A percentile compares a stretch with the other conserved stretches of the same genome.
Conservation (phyloP, 2,113 vertebrate species). For the Puma concolor region DNA sequence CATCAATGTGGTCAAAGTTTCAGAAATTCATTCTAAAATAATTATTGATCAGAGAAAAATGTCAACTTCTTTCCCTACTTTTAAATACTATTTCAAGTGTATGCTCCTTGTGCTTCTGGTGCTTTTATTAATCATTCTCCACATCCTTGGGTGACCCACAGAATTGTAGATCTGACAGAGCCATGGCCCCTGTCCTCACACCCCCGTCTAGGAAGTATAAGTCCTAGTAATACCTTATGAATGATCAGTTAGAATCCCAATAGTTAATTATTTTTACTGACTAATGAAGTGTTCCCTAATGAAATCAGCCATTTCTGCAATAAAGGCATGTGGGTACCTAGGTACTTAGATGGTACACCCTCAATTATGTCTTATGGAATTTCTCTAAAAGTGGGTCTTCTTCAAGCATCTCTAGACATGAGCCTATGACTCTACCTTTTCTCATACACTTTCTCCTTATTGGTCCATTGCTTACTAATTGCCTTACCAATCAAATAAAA, state of each 20-base stretch:
- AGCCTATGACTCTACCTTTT: neutral
- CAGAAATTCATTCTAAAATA: neutral
- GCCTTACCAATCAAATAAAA: neutral
- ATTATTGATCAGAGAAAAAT: neutral
- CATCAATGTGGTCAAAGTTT: neutral
- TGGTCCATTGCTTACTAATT: neutral
- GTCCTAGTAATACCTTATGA: neutral
- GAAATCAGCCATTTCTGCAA: neutral
- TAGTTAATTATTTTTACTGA: neutral
- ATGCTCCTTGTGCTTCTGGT: neutral
- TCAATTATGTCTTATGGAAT: neutral
- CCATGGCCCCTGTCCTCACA: too few species aligned
- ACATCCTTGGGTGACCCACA: neutral
- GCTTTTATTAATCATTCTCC: neutral
- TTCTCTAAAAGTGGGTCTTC: neutral
- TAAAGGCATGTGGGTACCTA: neutral
- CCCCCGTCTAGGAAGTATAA: neutral
- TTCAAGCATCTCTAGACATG: neutral
- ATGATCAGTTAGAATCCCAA: neutral
- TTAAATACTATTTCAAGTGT: neutral
- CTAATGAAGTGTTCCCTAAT: neutral
- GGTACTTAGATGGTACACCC: neutral
- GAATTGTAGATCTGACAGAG: neutral
- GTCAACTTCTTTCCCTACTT: neutral
- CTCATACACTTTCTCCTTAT: neutral